Evolutionary conservation across 2,797 vertebrate species (phyloP).

Genomic region (Lagodon rhomboides): DNA sequence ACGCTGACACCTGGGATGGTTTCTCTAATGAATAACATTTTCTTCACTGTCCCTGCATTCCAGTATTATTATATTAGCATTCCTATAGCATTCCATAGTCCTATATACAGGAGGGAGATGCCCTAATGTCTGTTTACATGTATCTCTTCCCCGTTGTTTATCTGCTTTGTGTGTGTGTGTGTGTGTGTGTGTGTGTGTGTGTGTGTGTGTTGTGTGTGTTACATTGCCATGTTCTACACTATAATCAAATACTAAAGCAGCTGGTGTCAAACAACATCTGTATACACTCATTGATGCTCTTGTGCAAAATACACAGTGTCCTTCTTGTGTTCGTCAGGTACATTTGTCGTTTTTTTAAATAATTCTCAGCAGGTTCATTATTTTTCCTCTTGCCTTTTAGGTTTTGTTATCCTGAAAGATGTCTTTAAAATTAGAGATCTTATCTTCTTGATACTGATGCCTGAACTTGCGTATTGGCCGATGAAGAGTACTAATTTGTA

Average conservation of each 20-base stretch:
- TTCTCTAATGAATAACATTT: constrained; percentile 76
- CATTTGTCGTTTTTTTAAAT: neutral
- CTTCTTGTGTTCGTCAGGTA: neutral
- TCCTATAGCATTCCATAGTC: too few relatives aligned
- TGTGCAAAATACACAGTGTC: neutral
- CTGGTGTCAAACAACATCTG: constrained; percentile 46
- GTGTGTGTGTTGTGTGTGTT: constrained; percentile 6
- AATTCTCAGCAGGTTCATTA: neutral
- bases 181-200: neutral
- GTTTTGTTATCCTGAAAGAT: neutral
- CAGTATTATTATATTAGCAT: too few relatives aligned
- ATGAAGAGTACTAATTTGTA: too few relatives aligned
- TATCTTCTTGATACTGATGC: too few relatives aligned
- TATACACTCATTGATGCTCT: neutral
- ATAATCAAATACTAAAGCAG: constrained; percentile 69
- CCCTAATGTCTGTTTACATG: constrained; percentile 51
- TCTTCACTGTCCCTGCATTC: constrained; percentile 65
- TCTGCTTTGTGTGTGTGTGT: constrained; percentile 12
- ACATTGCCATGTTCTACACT: constrained; percentile 38
- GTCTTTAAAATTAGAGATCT: neutral
- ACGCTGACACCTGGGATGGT: constrained; percentile 78
- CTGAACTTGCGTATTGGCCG: too few relatives aligned
- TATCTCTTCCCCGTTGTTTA: constrained; percentile 14
- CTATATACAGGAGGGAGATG: constrained; percentile 15
- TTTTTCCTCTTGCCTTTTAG: neutral